phyloP scores from a whole-genome alignment of 2,113 vertebrate species.

The Stomatorhinus ivindoensis region DNA sequence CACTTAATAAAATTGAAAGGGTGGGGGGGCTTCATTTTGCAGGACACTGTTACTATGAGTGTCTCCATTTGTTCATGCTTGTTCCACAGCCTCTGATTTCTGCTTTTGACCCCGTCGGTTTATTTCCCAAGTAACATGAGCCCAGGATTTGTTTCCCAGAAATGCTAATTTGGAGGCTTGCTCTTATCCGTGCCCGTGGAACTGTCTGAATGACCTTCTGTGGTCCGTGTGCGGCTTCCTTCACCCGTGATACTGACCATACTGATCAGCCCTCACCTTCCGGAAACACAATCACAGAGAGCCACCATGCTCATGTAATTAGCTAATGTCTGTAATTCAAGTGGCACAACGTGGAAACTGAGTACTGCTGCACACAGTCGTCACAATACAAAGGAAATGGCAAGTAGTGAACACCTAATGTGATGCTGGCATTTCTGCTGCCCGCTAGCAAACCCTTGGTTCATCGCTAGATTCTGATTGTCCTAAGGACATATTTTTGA shows the following conservation, averaged over 20 bases:
- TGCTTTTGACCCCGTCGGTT: background rate
- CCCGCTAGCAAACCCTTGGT: background rate
- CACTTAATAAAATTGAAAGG: background rate
- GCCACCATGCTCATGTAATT: background rate
- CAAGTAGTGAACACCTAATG: background rate
- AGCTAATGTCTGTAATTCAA: background rate
- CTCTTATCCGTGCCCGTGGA: background rate
- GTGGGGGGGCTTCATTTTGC: background rate
- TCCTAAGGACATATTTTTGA: background rate
- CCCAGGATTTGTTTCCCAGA: background rate
- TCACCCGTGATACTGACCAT: too few relatives aligned
- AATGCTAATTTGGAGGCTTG: background rate
- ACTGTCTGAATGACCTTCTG: background rate
- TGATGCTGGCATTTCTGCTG: background rate
- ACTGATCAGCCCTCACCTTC: background rate
- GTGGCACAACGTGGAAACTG: background rate
- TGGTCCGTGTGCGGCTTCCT: background rate
- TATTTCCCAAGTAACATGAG: background rate
- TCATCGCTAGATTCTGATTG: background rate
- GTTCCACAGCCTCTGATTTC: background rate
- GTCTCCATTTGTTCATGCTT: background rate
- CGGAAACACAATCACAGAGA: background rate
- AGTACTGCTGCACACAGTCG: background rate
- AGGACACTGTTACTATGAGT: background rate
- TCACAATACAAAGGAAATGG: background rate